Base-by-base conservation (phyloP, 2,888 invertebrate species). In the Linyphia triangularis region DNA sequence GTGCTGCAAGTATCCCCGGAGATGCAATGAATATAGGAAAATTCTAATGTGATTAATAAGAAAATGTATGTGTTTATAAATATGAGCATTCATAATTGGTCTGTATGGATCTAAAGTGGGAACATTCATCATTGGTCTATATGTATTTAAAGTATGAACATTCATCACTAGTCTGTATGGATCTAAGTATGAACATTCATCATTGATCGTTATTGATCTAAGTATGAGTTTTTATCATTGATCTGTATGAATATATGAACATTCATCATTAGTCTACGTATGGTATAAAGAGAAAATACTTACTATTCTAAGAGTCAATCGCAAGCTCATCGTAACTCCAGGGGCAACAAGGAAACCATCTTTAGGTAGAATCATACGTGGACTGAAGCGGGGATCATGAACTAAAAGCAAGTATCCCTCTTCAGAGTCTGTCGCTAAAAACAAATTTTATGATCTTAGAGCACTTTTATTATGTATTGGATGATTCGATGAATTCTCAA, bases 301-400 rank as follows among this genome's bases (percentile, higher is more conserved):
- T 79, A 85, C 85, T 61, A 85, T 85, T 85, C 85, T 70, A 9
- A 85, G 70, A 4, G 85, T 85, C 24, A 85, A 51, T n/a, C 85
- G 78, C n/a, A 85, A 51, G 51, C 85, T 85, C 85, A 85, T 85
- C n/a, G 85, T 79, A 22, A 79, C 85, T 28, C 85, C 86, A n/a
- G 86, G 79, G n/a, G 86, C 65, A 26, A 86, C 86, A 10, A 86
- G 79, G 26, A 86, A 51, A n/a, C 86, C 81, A 67, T 86, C 86
- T 57, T 86, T 86, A 0, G 86, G 73, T 0, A 81, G 65, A 13
- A 86, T 81, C 86, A 86, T 79, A 13, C 86, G 63, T 13, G 86
- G 86, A 37, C 65, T 73, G 33, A 86, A 86, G 9, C 86, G 61
- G 19, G 86, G 86, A 67, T 86, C 86, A 22, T 86, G 86, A 16